Evolutionary conservation across 2,888 invertebrate species (phyloP).

Genomic region (Xestoiulus laeticollis): DNA sequence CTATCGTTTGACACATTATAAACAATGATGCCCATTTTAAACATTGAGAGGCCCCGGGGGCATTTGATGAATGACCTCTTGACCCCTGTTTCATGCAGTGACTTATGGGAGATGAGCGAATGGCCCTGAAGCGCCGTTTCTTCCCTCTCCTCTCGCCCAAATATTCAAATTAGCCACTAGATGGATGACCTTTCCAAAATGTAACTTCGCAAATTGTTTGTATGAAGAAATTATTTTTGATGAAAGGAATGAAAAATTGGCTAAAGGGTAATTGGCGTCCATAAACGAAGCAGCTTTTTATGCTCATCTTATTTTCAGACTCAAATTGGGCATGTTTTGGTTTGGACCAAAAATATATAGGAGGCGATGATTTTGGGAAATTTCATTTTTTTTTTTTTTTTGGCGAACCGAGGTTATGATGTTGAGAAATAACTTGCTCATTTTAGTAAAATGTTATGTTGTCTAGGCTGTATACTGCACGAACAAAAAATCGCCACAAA

Average conservation of each 20-base stretch:
- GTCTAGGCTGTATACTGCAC: no score
- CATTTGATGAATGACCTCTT: neutral
- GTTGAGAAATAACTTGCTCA: neutral
- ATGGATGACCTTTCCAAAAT: constrained; percentile 26
- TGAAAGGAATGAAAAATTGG: constrained; percentile 19
- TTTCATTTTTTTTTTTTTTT: no score
- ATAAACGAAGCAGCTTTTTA: neutral
- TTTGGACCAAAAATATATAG: neutral
- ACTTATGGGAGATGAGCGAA: constrained; percentile 5
- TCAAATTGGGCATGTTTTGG: neutral
- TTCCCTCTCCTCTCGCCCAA: neutral
- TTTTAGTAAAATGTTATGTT: neutral
- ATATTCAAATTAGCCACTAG: constrained; percentile 14
- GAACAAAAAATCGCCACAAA: no score
- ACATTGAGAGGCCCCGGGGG: neutral
- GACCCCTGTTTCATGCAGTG: constrained; percentile 6
- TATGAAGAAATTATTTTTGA: constrained; percentile 26
- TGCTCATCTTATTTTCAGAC: neutral
- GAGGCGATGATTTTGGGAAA: neutral
- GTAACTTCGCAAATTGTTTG: constrained; percentile 12
- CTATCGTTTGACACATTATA: constrained; percentile 26
- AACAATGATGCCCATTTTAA: neutral
- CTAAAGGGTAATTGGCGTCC: neutral
- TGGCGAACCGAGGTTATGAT: neutral
- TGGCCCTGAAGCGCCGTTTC: neutral